Base-by-base conservation (phyloP, 1,140 invertebrate species). In the Ostrea denselamellosa region DNA sequence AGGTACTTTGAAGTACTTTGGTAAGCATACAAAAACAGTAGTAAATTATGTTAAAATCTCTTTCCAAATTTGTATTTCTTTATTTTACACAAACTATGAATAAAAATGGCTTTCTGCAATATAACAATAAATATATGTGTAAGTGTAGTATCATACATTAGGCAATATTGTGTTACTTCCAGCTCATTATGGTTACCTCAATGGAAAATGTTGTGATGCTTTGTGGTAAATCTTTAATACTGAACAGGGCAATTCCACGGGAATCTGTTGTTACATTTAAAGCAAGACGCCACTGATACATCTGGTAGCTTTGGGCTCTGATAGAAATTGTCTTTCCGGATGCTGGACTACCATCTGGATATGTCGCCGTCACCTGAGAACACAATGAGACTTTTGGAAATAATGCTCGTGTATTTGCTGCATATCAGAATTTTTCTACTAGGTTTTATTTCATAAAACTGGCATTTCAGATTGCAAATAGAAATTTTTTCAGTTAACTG, bases 261-360 rank as follows among this genome's bases (percentile, higher is more conserved):
- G 86, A 81, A 88, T 95, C 92, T 17, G 93, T 91, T 0, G 89
- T 93, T 88, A 92, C 94, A 85, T 92, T 92, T 68, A 89, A 90
- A 53, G 87, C 83, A 28, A 89, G 89, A 7, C 65, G 85, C 84
- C 91, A 92, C 52, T 91, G 86, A 8, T 84, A 51, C 51, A 89
- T 83, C 12, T 86, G 85, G 56, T 91, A 89, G 71, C 88, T 83
- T 2, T 82, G 58, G 7, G 90, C 89, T 19, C 86, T 88, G 1
- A 95, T 85, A 83, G 90, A 89, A n/a, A 95, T 92, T 0, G 85
- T 19, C 85, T 95, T 94, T 2, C 89, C 89, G 34, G 90, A 81
- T 0, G 94, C 93, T 25, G 93, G 93, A 25, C 68, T 91, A 2
- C 92, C 93, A 91, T 95, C 94, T 5, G 93, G 93, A 25, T 91